phyloP scores from a whole-genome alignment of 1,140 invertebrate genomes.

The Drosophila cardini region DNA sequence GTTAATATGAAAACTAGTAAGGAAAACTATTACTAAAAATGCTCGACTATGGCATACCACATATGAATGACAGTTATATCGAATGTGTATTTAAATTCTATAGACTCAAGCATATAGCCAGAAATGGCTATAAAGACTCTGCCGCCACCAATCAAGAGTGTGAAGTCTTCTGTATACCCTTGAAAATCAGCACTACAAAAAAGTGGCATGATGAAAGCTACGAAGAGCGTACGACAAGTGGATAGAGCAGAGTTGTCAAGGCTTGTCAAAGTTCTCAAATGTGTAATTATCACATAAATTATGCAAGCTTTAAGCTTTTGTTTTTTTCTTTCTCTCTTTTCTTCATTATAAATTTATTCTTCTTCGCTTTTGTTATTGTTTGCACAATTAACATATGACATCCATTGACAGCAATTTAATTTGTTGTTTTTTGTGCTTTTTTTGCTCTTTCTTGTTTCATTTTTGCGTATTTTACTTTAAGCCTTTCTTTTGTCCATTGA shows the following conservation, averaged over 20 bases:
- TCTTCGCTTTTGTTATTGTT: slow-evolving; percentile 13
- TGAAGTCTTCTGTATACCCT: too few relatives aligned
- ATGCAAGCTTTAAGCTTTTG: slow-evolving; percentile 24
- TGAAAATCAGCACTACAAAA: slow-evolving; percentile 1
- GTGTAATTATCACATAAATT: slow-evolving; percentile 45
- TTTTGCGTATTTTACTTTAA: slow-evolving; percentile 10
- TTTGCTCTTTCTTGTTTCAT: slow-evolving; percentile 3
- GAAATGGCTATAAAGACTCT: too few relatives aligned
- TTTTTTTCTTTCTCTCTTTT: background rate
- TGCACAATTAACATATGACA: slow-evolving; percentile 33
- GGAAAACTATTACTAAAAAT: slow-evolving; percentile 15
- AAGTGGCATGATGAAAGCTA: slow-evolving; percentile 49
- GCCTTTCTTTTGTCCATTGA: slow-evolving; percentile 34
- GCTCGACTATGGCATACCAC: too few relatives aligned
- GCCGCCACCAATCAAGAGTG: too few relatives aligned
- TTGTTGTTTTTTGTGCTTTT: slow-evolving; percentile 6
- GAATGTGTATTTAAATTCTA: too few relatives aligned
- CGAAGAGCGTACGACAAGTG: slow-evolving; percentile 28
- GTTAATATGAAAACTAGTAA: background rate
- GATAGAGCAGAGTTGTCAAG: slow-evolving; percentile 3
- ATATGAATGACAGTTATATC: too few relatives aligned
- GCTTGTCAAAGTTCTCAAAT: slow-evolving; percentile 13
- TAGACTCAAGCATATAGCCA: too few relatives aligned
- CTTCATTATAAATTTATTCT: background rate
- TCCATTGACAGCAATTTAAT: slow-evolving; percentile 1